phyloP scores from a whole-genome alignment of 2,797 vertebrate genomes.

The Peromyscus melanophrys region DNA sequence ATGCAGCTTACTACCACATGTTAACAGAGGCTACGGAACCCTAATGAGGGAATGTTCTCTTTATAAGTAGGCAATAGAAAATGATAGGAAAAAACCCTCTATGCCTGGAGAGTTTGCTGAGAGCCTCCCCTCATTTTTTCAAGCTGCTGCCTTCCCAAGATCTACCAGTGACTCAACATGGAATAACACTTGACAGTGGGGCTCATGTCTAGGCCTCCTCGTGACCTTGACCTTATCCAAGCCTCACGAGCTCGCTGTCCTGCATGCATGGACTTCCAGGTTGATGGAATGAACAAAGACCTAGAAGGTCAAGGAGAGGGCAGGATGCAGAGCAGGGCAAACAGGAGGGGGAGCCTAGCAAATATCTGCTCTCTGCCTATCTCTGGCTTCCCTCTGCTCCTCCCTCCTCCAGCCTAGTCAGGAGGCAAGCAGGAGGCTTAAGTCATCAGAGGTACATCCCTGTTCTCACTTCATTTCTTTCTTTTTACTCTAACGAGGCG shows the following conservation, averaged over 20 bases:
- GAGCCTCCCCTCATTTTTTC: not conserved
- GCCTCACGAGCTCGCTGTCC: slow-evolving; percentile 8
- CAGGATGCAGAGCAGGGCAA: slow-evolving; percentile 59
- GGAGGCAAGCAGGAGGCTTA: slow-evolving; percentile 52
- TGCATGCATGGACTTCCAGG: slow-evolving; percentile 48
- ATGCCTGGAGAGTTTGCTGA: not conserved
- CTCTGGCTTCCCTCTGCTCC: slow-evolving; percentile 50
- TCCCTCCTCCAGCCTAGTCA: slow-evolving; percentile 62
- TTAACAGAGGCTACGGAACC: not conserved
- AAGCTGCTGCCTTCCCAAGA: slow-evolving; percentile 18
- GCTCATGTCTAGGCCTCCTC: slow-evolving; percentile 14
- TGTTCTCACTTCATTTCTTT: not conserved
- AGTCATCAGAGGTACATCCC: slow-evolving; percentile 41
- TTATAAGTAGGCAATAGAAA: not conserved
- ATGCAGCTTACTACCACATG: not conserved
- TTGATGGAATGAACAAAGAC: slow-evolving; percentile 71
- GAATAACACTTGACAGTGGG: not conserved
- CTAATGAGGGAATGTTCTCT: not conserved
- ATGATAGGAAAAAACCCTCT: not conserved
- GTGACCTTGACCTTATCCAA: slow-evolving; percentile 65
- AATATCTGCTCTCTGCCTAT: slow-evolving; percentile 62
- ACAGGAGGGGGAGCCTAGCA: not conserved
- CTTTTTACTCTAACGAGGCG: not conserved
- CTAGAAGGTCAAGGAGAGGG: slow-evolving; percentile 81
- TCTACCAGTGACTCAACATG: slow-evolving; percentile 37